Evolutionary conservation across 2,797 vertebrate species (phyloP), one percentile per base, ranked within the genome.

Genomic region (Helarctos malayanus): DNA sequence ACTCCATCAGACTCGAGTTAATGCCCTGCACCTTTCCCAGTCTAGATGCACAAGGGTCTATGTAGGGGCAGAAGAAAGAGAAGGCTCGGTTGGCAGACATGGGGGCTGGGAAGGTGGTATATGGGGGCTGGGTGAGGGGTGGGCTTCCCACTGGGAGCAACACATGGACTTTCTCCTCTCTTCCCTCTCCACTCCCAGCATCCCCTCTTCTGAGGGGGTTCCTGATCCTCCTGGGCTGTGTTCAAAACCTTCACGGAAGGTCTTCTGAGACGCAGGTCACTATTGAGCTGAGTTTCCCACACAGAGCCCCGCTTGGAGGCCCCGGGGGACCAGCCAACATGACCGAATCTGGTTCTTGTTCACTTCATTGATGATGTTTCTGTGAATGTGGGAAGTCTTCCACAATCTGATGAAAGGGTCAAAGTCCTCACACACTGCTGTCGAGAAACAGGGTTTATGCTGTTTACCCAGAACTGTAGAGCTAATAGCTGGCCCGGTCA

Each of bases 121-220:
- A 10, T 47, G 25, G 11, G 75, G 27, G 19, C 25, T 1, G n/a
- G 52, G 18, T 45, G 65, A 59, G 54, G 11, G 54, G 29, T 4
- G 18, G 14, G 5, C 0, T 14, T 75, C 54, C 19, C 27, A 1
- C 0, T 0, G 85, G 69, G 8, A 45, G 13, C 0, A 8, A 2
- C 12, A 25, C 0, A 13, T 9, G 13, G 2, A 1, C 16, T 18
- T 6, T 25, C 38, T 78, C 75, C 27, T 49, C 27, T 41, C 38
- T 45, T 19, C 49, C 0, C 0, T 47, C 38, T 59, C 27, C 8
- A n/a, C 13, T 45, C 56, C 13, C 38, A 45, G 25, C 0, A 0
- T 11, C 25, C 25, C 38, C 27, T 19, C 15, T 59, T 29, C 25
- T 19, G 35, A 18, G 23, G 56, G 25, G 15, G 10, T 19, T 45